Conservation (phyloP, 2,888 invertebrate genomes). For the Dryobotodes eremita region DNA sequence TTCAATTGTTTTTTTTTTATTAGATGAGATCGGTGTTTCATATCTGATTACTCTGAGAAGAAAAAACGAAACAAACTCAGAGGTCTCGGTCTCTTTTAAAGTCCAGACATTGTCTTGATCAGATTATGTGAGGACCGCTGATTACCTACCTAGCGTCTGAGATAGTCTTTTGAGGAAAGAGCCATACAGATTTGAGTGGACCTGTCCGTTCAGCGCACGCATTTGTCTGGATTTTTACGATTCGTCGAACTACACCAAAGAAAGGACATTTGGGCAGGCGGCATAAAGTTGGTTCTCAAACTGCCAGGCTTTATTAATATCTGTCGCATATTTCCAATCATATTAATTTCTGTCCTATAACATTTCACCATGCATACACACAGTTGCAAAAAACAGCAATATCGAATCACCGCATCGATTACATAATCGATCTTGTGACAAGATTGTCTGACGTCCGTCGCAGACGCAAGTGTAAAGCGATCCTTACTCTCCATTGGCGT, state of each 20-base stretch:
- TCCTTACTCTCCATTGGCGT: slow-evolving; percentile 58
- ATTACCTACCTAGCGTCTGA: background rate
- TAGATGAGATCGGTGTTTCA: too few species aligned
- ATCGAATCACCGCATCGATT: slow-evolving; percentile 38
- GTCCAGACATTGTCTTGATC: background rate
- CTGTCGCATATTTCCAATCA: background rate
- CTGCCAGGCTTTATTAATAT: background rate
- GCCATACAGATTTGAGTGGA: background rate
- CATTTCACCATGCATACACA: background rate
- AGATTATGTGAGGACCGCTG: background rate
- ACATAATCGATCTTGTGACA: slow-evolving; percentile 38
- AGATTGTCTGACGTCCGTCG: slow-evolving; percentile 23
- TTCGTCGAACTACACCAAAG: background rate
- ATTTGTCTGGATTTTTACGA: background rate
- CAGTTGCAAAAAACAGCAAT: slow-evolving; percentile 19
- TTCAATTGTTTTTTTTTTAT: too few species aligned
- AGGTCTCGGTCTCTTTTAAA: background rate
- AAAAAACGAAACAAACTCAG: background rate
- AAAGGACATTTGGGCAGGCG: background rate
- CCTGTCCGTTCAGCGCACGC: background rate
- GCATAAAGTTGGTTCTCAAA: background rate
- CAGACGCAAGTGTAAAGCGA: slow-evolving; percentile 49
- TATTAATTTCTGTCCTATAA: background rate
- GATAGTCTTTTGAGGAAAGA: background rate
- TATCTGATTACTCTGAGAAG: background rate